A percentile compares a stretch with the other conserved stretches of the same genome.
phyloP scores from a whole-genome alignment of 2,888 invertebrate species.

The Sympetrum striolatum region DNA sequence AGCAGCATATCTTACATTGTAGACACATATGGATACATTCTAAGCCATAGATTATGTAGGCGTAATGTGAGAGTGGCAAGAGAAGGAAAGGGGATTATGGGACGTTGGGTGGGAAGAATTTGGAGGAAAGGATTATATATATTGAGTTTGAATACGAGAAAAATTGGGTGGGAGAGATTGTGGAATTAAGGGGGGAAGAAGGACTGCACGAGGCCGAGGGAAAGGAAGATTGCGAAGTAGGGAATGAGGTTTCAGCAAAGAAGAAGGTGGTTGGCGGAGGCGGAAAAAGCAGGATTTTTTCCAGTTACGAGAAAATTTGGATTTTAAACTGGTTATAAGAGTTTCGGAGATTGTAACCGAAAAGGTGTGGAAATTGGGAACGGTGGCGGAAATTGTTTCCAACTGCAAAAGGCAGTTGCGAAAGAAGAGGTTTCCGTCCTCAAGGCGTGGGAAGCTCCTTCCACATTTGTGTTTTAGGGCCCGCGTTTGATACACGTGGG shows the following conservation, averaged over 20 bases:
- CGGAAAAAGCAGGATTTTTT: neutral
- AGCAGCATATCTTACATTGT: no score
- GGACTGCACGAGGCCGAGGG: neutral
- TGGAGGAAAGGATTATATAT: no score
- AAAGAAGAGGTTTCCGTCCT: no score
- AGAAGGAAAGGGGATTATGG: no score
- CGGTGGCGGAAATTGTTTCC: neutral
- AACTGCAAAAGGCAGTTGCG: no score
- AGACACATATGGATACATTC: no score
- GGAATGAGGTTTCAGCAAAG: neutral
- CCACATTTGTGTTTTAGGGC: no score
- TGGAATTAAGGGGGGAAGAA: neutral
- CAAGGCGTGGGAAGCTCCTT: no score
- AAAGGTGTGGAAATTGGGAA: constrained; percentile 1
- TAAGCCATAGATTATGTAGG: no score
- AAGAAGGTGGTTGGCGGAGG: neutral
- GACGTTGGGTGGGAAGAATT: neutral
- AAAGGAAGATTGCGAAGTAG: neutral
- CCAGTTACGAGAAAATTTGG: neutral
- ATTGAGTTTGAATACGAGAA: no score
- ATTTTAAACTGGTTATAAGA: neutral
- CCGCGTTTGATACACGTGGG: no score
- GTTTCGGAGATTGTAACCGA: neutral
- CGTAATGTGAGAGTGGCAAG: no score
- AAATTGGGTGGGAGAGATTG: neutral